These are phyloP conservation scores for Drosophila mulleri DNA, from an alignment of 2,888 invertebrate genomes.

Conservation along the genomic window DNA sequence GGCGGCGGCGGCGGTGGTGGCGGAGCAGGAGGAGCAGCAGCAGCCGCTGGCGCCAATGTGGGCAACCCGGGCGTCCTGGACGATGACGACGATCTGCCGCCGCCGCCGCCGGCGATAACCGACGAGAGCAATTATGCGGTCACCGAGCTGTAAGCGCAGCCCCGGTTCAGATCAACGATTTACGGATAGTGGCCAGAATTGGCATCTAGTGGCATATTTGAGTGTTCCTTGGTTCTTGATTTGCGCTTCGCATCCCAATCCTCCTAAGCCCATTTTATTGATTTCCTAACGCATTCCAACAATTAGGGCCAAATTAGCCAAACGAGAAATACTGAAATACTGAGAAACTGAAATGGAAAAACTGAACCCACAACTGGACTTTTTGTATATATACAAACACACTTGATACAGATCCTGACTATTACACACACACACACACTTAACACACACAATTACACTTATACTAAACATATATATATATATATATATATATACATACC, in stretches of 20 bases:
- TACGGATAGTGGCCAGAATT: neutral
- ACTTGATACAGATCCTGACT: slow-evolving; percentile 12
- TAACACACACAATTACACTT: neutral
- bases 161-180: neutral
- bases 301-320: slow-evolving; percentile 26
- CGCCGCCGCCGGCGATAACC: slow-evolving; percentile 84
- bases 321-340: slow-evolving; percentile 30
- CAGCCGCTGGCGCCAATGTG: neutral
- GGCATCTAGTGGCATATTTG: slow-evolving; percentile 29
- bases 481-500: slow-evolving; percentile 33
- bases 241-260: slow-evolving; percentile 33
- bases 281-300: neutral
- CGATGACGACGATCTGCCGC: slow-evolving; percentile 83
- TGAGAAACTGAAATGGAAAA: slow-evolving; percentile 28
- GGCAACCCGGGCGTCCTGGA: slow-evolving; percentile 47
- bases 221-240: slow-evolving; percentile 43
- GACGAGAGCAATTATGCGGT: slow-evolving; percentile 85
- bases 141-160: slow-evolving; percentile 83
- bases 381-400: slow-evolving; percentile 60
- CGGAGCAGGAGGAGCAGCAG: slow-evolving; percentile 3
- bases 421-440: slow-evolving; percentile 21
- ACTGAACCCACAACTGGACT: slow-evolving; percentile 45
- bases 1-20: neutral
- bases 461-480: slow-evolving; percentile 19
- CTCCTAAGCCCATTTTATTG: slow-evolving; percentile 9